Conservation (phyloP, 1,140 invertebrate species). For the Delia radicum region DNA sequence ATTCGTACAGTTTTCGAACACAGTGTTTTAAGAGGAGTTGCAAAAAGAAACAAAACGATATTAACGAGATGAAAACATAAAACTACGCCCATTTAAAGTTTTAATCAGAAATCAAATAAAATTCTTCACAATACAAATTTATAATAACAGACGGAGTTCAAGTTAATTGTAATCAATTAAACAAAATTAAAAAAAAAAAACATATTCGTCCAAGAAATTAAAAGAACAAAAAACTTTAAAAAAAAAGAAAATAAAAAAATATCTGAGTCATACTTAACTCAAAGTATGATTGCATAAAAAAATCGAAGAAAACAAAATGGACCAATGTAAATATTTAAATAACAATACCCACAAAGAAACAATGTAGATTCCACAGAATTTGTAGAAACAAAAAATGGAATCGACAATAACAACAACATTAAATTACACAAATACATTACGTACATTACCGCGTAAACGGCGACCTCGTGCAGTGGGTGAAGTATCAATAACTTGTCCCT, state of each 20-base stretch:
- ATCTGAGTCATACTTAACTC: not conserved
- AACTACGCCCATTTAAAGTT: too few species aligned
- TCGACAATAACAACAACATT: not conserved
- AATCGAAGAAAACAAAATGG: not conserved
- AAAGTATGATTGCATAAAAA: too few species aligned
- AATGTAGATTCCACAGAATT: not conserved
- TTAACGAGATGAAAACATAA: too few species aligned
- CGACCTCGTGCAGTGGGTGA: slow-evolving; percentile 51
- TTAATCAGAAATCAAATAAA: too few species aligned
- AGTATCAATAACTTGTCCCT: slow-evolving; percentile 44
- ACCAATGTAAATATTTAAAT: not conserved
- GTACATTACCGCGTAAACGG: slow-evolving; percentile 49
- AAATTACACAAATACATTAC: slow-evolving; percentile 32
- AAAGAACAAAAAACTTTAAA: too few species aligned
- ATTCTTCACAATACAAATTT: too few species aligned
- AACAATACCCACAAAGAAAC: not conserved
- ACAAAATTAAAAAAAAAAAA: not conserved
- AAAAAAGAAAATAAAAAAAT: not conserved
- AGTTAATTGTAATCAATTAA: not conserved
- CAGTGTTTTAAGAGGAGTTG: too few species aligned
- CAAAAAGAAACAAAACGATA: too few species aligned
- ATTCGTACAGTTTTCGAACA: too few species aligned
- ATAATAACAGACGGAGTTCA: too few species aligned
- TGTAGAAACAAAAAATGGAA: not conserved
- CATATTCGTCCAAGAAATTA: not conserved